A percentile compares a stretch with the other conserved stretches of the same genome.
Evolutionary conservation across 2,797 vertebrate genomes (phyloP).

Genomic region (Acanthurus lineatus): DNA sequence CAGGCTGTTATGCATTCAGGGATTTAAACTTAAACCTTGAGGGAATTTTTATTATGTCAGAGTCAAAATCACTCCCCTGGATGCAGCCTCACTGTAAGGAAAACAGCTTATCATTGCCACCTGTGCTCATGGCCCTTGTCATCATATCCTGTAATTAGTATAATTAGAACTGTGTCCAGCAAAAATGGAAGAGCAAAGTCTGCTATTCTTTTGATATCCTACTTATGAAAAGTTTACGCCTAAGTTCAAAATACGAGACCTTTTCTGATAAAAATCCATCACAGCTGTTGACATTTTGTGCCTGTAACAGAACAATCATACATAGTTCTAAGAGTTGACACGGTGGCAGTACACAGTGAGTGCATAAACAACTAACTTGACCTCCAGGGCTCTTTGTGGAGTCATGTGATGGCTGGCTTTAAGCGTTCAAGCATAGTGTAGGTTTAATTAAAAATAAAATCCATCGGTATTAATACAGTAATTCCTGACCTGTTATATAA

Average conservation of each 20-base stretch:
- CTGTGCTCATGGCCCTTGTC: constrained; percentile 11
- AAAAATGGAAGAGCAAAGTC: constrained; percentile 10
- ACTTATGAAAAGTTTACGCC: constrained; percentile 8
- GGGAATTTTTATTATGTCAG: constrained; percentile 61
- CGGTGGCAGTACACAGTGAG: constrained; percentile 9
- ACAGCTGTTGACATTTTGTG: constrained; percentile 19
- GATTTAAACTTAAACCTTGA: constrained; percentile 67
- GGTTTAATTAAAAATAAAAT: constrained; percentile 69
- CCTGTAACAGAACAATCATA: constrained; percentile 15
- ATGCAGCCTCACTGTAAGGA: constrained; percentile 5
- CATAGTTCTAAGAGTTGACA: constrained; percentile 30
- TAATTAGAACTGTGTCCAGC: constrained; percentile 25
- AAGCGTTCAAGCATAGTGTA: constrained; percentile 54
- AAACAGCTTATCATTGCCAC: constrained; percentile 31
- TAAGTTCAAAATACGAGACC: neutral
- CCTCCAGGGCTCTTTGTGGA: constrained; percentile 46
- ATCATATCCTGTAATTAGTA: neutral
- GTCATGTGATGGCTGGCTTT: constrained; percentile 58
- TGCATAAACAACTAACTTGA: constrained; percentile 32
- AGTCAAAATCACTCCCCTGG: constrained; percentile 41
- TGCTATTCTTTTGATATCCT: constrained; percentile 1
- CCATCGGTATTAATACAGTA: constrained; percentile 60
- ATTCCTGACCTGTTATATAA: constrained; percentile 62
- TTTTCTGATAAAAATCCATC: constrained; percentile 14
- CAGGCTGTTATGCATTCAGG: constrained; percentile 66